phyloP scores from a whole-genome alignment of 1,140 invertebrate species.

The Antheraea mylitta region DNA sequence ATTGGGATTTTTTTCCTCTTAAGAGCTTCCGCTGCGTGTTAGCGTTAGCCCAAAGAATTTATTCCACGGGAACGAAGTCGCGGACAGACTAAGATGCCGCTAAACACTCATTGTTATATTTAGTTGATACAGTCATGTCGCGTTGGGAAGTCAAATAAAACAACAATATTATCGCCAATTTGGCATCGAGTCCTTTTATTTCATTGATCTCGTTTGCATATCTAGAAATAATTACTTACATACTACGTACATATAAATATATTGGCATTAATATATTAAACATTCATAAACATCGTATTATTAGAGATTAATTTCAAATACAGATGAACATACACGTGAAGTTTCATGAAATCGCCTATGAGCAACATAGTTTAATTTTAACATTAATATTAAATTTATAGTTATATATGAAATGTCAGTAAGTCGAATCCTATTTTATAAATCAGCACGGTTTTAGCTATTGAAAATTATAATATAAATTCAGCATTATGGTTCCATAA shows the following conservation, averaged over 20 bases:
- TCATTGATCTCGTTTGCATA: slow-evolving; percentile 46
- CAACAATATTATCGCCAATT: slow-evolving; percentile 45
- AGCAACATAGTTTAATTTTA: slow-evolving; percentile 13
- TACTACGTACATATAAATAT: slow-evolving; percentile 41
- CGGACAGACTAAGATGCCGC: too few relatives aligned
- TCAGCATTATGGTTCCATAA: too few relatives aligned
- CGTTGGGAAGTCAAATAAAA: slow-evolving; percentile 32
- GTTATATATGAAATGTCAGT: not conserved
- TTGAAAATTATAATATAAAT: too few relatives aligned
- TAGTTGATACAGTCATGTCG: too few relatives aligned
- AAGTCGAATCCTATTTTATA: not conserved
- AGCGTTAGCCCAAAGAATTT: too few relatives aligned
- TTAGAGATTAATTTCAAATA: slow-evolving; percentile 8
- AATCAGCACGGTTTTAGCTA: too few relatives aligned
- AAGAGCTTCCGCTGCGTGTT: too few relatives aligned
- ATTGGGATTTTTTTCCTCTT: too few relatives aligned
- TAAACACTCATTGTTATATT: too few relatives aligned
- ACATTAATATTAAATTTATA: not conserved
- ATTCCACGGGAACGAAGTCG: too few relatives aligned
- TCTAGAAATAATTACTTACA: slow-evolving; percentile 41
- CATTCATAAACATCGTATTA: slow-evolving; percentile 30
- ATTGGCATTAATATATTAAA: slow-evolving; percentile 35
- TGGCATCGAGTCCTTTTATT: slow-evolving; percentile 62
- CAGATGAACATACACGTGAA: slow-evolving; percentile 9
- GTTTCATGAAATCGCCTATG: slow-evolving; percentile 20